Conservation (phyloP, 1,140 invertebrate species). For the Ips typographus region DNA sequence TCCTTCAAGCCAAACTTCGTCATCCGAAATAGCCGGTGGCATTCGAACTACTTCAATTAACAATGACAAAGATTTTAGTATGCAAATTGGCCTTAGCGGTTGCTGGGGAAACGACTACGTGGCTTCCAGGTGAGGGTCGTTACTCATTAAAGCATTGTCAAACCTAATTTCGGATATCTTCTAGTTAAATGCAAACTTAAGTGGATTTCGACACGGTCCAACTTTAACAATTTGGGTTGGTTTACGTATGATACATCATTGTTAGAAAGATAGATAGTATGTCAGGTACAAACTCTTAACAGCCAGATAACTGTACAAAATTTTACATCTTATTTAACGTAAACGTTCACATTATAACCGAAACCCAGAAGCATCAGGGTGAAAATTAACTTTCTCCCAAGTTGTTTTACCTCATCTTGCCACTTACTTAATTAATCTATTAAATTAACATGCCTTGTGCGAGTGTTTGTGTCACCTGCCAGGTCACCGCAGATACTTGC, state of each 20-base stretch:
- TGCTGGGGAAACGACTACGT: conserved; percentile 45
- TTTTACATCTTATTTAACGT: no score
- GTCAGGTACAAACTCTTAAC: no score
- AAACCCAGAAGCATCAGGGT: conserved; percentile 31
- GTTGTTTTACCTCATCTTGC: conserved; percentile 49
- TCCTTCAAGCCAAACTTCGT: neutral
- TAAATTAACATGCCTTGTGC: conserved; percentile 48
- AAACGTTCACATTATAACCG: no score
- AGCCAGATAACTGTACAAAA: no score
- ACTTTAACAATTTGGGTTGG: no score
- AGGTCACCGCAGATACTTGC: conserved; percentile 27
- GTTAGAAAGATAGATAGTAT: no score
- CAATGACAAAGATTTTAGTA: conserved; percentile 50
- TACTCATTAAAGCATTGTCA: conserved; percentile 48
- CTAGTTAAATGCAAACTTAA: conserved; percentile 18
- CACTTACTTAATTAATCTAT: conserved; percentile 53
- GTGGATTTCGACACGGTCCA: no score
- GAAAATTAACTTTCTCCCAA: conserved; percentile 48
- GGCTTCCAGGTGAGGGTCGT: conserved; percentile 45
- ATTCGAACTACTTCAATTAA: conserved; percentile 47
- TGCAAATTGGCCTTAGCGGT: conserved; percentile 50
- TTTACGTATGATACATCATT: no score
- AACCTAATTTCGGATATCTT: conserved; percentile 35
- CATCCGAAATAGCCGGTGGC: conserved; percentile 4
- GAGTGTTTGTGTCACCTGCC: conserved; percentile 49